Percentiles rank a stretch among this genome's conserved stretches.
phyloP scores from a whole-genome alignment of 2,888 invertebrate species.

The Hypena proboscidalis region DNA sequence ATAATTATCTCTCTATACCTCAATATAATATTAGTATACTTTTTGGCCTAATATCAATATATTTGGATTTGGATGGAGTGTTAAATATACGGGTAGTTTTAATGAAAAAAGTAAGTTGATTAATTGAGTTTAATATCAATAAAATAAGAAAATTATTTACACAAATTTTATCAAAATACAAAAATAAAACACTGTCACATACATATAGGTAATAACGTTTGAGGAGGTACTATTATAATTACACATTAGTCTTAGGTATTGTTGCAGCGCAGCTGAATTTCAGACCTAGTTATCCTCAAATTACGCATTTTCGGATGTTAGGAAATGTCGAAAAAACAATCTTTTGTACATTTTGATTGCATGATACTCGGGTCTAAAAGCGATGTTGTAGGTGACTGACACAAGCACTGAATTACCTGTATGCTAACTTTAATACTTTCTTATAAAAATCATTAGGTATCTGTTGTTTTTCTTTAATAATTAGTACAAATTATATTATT shows the following conservation, averaged over 20 bases:
- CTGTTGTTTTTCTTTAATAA: neutral
- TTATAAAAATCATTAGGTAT: too few relatives aligned
- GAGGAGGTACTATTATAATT: constrained; percentile 64
- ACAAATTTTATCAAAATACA: constrained; percentile 85
- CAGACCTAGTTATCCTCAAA: constrained; percentile 42
- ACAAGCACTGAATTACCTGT: neutral
- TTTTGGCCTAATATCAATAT: too few relatives aligned
- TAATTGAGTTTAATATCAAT: constrained; percentile 85
- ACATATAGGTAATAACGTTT: constrained; percentile 72
- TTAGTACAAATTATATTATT: too few relatives aligned
- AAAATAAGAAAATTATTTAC: constrained; percentile 85
- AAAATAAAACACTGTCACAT: constrained; percentile 85
- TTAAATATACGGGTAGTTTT: neutral
- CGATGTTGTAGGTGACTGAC: neutral
- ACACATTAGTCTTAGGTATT: constrained; percentile 59
- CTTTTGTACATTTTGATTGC: constrained; percentile 45
- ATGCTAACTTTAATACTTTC: too few relatives aligned
- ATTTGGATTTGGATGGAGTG: too few relatives aligned
- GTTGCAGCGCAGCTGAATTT: constrained; percentile 52
- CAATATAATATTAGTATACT: too few relatives aligned
- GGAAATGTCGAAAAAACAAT: constrained; percentile 30
- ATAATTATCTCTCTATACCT: too few relatives aligned
- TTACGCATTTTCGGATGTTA: constrained; percentile 28
- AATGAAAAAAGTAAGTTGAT: constrained; percentile 59
- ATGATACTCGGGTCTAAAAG: constrained; percentile 34